These are phyloP conservation scores for Gobionotothen gibberifrons DNA, from an alignment of 2,797 vertebrate genomes.

Conservation along the genomic window DNA sequence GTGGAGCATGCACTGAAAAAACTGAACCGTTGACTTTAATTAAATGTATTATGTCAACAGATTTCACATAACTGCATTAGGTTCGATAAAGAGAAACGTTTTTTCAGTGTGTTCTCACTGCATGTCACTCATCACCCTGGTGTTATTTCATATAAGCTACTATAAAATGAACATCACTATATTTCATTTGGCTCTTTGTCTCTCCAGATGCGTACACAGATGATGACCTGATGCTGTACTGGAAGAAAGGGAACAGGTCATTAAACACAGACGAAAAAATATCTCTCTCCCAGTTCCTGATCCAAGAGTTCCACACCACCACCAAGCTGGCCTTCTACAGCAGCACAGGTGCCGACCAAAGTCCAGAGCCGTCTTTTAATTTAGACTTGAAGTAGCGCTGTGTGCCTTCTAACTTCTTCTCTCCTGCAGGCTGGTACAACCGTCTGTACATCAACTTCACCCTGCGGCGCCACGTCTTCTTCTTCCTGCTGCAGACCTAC, in stretches of 20 bases:
- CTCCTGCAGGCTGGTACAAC: constrained; percentile 87
- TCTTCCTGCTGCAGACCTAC: constrained; percentile 89
- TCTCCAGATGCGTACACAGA: constrained; percentile 91
- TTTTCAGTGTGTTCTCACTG: neutral
- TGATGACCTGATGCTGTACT: constrained; percentile 94
- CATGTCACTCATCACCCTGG: neutral
- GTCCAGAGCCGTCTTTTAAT: neutral
- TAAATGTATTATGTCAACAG: too few species aligned
- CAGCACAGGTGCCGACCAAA: constrained; percentile 86
- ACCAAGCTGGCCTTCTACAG: constrained; percentile 93
- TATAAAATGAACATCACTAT: neutral
- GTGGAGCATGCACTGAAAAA: neutral
- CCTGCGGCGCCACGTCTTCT: constrained; percentile 88
- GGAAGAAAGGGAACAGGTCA: constrained; percentile 93
- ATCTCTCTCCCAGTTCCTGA: constrained; percentile 93
- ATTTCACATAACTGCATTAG: too few species aligned
- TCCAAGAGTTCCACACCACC: constrained; percentile 93
- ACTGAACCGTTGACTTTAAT: too few species aligned
- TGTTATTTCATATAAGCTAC: neutral
- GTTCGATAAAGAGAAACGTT: too few species aligned
- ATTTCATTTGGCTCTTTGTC: neutral
- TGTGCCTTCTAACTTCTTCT: constrained; percentile 5
- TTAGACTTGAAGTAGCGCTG: neutral
- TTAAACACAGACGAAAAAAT: constrained; percentile 92
- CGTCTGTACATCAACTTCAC: constrained; percentile 89